Evolutionary conservation across 2,113 vertebrate species (phyloP).

Genomic region (Silurus asotus): DNA sequence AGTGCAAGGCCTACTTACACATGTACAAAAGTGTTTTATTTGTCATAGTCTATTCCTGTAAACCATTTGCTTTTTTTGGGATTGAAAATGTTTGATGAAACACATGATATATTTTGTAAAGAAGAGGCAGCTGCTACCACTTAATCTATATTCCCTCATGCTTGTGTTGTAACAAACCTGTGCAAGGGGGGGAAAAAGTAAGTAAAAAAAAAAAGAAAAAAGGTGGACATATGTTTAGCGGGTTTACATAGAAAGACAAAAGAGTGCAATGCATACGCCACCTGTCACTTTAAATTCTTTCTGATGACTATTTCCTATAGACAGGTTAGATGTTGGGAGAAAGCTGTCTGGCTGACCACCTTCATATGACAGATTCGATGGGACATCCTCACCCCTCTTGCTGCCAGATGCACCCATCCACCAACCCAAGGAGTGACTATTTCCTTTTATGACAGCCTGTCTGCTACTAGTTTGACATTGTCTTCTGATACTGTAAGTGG

Average conservation of each 20-base stretch:
- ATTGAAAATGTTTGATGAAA: background rate
- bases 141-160: slow-evolving; percentile 70
- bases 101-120: slow-evolving; percentile 15
- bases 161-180: slow-evolving; percentile 44
- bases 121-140: slow-evolving; percentile 2
- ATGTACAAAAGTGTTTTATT: background rate
- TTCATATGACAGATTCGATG: slow-evolving; percentile 75
- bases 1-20: background rate
- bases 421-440: slow-evolving; percentile 53
- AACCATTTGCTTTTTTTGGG: background rate
- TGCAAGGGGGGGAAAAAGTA: slow-evolving; percentile 14
- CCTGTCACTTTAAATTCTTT: slow-evolving; percentile 67
- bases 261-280: slow-evolving; percentile 65
- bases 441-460: slow-evolving; percentile 56
- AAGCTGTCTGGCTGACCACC: slow-evolving; percentile 59
- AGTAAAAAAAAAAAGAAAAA: background rate
- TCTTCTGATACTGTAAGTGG: slow-evolving; percentile 51
- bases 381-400: slow-evolving; percentile 72
- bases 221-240: slow-evolving; percentile 38
- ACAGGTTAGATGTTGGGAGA: slow-evolving; percentile 68
- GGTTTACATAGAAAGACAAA: slow-evolving; percentile 44
- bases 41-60: background rate
- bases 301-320: slow-evolving; percentile 55
- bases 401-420: slow-evolving; percentile 71
- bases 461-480: slow-evolving; percentile 47